Evolutionary conservation across 2,888 invertebrate genomes (phyloP).

Genomic region (Lithophane leautieri): DNA sequence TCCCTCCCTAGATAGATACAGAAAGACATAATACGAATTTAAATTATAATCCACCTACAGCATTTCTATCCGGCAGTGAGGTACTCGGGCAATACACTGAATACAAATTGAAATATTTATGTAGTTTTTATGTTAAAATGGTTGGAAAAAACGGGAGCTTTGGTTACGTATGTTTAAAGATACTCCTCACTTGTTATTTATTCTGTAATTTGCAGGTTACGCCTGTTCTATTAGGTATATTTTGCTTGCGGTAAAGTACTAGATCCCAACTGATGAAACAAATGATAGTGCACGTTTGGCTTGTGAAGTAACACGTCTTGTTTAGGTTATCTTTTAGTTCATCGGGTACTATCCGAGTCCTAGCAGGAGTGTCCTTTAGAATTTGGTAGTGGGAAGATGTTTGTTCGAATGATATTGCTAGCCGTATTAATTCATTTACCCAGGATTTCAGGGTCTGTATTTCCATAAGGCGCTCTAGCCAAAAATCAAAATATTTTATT

Average conservation of each 20-base stretch:
- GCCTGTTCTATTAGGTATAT: neutral
- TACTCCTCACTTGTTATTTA: constrained; percentile 17
- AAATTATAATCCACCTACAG: constrained; percentile 52
- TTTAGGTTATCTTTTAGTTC: too few species aligned
- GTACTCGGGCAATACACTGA: constrained; percentile 46
- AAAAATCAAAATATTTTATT: neutral
- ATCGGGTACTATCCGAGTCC: neutral
- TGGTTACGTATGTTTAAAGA: constrained; percentile 33
- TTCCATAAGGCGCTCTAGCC: neutral
- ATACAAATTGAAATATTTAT: constrained; percentile 66
- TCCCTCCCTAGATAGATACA: constrained; percentile 36
- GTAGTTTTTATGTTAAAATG: constrained; percentile 45
- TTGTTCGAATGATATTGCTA: neutral
- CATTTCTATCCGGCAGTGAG: constrained; percentile 53
- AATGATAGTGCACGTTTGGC: neutral
- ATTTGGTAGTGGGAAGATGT: neutral
- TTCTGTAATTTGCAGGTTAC: neutral
- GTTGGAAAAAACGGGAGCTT: constrained; percentile 34
- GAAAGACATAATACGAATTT: constrained; percentile 43
- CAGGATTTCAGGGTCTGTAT: neutral
- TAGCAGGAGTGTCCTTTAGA: neutral
- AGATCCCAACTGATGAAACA: neutral
- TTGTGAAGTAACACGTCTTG: too few species aligned
- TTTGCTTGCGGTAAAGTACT: neutral
- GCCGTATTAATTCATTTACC: neutral